Evolutionary conservation across 2,888 invertebrate species (phyloP).

Genomic region (Parnassius mnemosyne): DNA sequence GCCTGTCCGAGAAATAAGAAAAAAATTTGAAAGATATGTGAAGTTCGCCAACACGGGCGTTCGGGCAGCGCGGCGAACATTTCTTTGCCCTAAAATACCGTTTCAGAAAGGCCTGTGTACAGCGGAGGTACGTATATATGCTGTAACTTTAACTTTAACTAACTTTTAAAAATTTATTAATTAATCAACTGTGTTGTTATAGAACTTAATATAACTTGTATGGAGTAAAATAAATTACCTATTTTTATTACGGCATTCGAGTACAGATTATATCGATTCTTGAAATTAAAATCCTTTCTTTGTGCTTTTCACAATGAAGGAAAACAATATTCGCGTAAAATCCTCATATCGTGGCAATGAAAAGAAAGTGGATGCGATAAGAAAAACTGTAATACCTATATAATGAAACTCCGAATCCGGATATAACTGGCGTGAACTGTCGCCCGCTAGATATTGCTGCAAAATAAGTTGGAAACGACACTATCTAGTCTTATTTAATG

Average conservation of each 20-base stretch:
- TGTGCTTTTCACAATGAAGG: slow-evolving; percentile 22
- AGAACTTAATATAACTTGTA: too few species aligned
- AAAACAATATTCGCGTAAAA: slow-evolving; percentile 29
- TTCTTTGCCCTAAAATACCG: too few species aligned
- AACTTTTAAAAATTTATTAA: too few species aligned
- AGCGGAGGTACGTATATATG: too few species aligned
- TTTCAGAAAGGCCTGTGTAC: too few species aligned
- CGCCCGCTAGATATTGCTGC: slow-evolving; percentile 38
- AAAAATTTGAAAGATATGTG: too few species aligned
- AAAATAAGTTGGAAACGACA: slow-evolving; percentile 35
- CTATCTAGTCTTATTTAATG: slow-evolving; percentile 28
- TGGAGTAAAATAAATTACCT: too few species aligned
- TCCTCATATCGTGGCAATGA: slow-evolving; percentile 41
- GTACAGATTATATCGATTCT: background rate
- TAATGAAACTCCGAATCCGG: slow-evolving; percentile 45
- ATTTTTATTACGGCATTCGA: background rate
- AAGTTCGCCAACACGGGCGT: too few species aligned
- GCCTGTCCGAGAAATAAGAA: too few species aligned
- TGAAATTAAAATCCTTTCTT: slow-evolving; percentile 20
- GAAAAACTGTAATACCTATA: slow-evolving; percentile 38
- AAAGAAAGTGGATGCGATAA: slow-evolving; percentile 47
- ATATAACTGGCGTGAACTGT: slow-evolving; percentile 41
- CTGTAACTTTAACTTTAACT: too few species aligned
- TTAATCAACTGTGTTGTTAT: too few species aligned
- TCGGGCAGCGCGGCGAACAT: too few species aligned